Base-by-base conservation (phyloP, 1,140 invertebrate species). In the Philotrypesis tridentata region DNA sequence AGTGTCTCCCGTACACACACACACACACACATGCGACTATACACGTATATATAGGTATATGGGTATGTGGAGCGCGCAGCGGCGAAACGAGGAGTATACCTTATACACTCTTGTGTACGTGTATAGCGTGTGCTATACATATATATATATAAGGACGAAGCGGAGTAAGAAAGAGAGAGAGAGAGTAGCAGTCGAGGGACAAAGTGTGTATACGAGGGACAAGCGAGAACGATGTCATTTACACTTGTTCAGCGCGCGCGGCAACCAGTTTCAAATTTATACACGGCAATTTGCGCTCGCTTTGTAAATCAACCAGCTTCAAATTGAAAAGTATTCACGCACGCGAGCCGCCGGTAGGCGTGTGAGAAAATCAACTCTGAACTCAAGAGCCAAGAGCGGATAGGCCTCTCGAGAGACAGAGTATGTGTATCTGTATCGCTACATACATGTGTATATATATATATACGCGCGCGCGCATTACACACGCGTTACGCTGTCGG, bases 291-390 rank as follows among this genome's bases (percentile, higher is more conserved):
- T 83, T 80, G 82, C 79, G 82, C 79, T 68, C 82, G 60, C 82
- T 84, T 85, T 85, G 80, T 80, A 70, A 82, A 83, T 78, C 83
- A 79, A 78, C 83, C 74, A 73, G 83, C 55, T 63, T 77, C 73
- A 85, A 85, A 82, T 79, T 82, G 80, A 86, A 82, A 73, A 84
- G 82, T 83, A 85, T 84, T 83, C 84, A 84, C 79, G 83, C 75
- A 79, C 31, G 21, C 31, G 55, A n/a, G 70, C 60, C 43, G n/a
- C 12, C 48, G 65, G 80, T 81, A 81, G 65, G 80, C 80, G 74
- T 82, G 74, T 82, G 73, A 82, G 73, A 77, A 77, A 82, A 76
- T 71, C 72, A 70, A 75, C 71, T 60, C n/a, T 1, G n/a, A 37
- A 17, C 14, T 23, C 21, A n/a, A 48, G 27, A 63, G 65, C 29